These are phyloP conservation scores for Hippocampus abdominalis DNA, from an alignment of 2,113 vertebrate genomes.

Conservation along the genomic window DNA sequence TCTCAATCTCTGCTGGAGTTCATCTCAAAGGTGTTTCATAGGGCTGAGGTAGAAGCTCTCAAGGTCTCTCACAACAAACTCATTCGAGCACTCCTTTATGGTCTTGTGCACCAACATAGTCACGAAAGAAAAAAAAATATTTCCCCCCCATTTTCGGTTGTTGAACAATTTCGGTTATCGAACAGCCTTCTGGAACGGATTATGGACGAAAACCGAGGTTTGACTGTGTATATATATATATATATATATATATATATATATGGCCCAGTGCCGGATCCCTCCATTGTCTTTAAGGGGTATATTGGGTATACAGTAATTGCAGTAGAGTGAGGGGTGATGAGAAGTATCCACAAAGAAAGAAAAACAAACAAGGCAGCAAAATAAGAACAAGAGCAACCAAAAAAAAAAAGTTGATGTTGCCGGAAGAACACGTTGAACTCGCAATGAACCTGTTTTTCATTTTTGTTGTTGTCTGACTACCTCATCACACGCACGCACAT, in stretches of 20 bases:
- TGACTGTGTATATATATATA: no score
- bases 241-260: no score
- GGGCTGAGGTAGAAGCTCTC: not conserved
- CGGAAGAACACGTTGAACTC: conserved; percentile 41
- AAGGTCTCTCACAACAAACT: not conserved
- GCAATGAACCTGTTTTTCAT: conserved; percentile 51
- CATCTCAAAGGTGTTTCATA: not conserved
- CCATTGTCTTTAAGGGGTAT: no score
- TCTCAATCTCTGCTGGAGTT: not conserved
- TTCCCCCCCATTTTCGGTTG: no score
- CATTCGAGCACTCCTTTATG: not conserved
- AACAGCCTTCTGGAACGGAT: no score
- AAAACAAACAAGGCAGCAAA: conserved; percentile 4
- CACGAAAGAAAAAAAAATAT: not conserved
- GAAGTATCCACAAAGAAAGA: not conserved
- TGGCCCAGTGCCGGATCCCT: no score
- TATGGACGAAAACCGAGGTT: no score
- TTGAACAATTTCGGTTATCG: no score
- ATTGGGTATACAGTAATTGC: not conserved
- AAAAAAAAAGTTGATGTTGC: conserved; percentile 27
- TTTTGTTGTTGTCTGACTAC: conserved; percentile 25
- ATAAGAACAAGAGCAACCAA: conserved; percentile 12
- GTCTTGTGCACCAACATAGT: not conserved
- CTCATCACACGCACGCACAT: conserved; percentile 20
- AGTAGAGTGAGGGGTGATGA: not conserved